These are phyloP conservation scores for Agelastica alni DNA, from an alignment of 2,888 invertebrate species.

Conservation along the genomic window DNA sequence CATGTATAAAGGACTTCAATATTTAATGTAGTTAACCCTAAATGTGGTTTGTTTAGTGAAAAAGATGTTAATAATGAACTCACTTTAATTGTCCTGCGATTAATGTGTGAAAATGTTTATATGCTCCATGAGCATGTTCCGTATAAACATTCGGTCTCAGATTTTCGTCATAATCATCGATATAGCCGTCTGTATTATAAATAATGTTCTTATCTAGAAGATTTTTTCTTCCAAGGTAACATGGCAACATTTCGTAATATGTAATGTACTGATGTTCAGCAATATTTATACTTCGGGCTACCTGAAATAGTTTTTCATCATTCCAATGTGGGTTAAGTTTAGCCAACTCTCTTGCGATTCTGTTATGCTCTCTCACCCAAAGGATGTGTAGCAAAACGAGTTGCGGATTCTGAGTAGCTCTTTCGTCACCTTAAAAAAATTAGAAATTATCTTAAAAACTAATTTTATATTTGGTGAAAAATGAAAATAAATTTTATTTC, in stretches of 20 bases:
- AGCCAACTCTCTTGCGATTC: slow-evolving; percentile 51
- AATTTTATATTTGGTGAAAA: too few species aligned
- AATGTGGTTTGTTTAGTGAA: too few species aligned
- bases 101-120: slow-evolving; percentile 52
- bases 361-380: slow-evolving; percentile 57
- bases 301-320: slow-evolving; percentile 57
- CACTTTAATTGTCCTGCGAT: slow-evolving; percentile 52
- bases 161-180: slow-evolving; percentile 32
- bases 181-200: slow-evolving; percentile 16
- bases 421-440: slow-evolving; percentile 48
- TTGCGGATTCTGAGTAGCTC: slow-evolving; percentile 54
- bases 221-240: slow-evolving; percentile 15
- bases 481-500: too few species aligned
- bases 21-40: too few species aligned
- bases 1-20: too few species aligned
- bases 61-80: slow-evolving; percentile 27
- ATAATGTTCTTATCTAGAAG: slow-evolving; percentile 17
- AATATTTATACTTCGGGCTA: slow-evolving; percentile 54
- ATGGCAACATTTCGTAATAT: slow-evolving; percentile 73
- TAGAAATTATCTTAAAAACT: too few species aligned
- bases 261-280: slow-evolving; percentile 67
- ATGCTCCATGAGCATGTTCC: slow-evolving; percentile 52
- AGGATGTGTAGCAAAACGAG: slow-evolving; percentile 55
- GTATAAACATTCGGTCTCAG: slow-evolving; percentile 49
- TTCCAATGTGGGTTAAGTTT: slow-evolving; percentile 58